Evolutionary conservation across 2,113 vertebrate species (phyloP).

Genomic region (Pterocles orientalis): DNA sequence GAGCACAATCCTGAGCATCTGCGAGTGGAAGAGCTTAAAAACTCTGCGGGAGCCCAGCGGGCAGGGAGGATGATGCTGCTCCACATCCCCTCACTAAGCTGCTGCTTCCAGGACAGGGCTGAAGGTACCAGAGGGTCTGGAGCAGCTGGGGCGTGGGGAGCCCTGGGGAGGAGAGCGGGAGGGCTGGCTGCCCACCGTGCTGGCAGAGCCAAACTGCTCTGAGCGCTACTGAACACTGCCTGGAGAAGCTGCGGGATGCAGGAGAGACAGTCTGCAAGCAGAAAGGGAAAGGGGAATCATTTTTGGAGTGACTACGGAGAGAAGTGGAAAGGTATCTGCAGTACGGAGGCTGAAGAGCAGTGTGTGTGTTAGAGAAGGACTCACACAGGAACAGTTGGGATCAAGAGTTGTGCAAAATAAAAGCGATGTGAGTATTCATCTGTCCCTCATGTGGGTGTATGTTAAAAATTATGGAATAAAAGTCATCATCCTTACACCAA

Average conservation of each 20-base stretch:
- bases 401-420: background rate
- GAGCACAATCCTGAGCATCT: background rate
- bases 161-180: background rate
- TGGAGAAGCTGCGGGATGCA: background rate
- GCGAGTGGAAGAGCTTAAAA: background rate
- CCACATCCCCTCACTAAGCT: background rate
- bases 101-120: background rate
- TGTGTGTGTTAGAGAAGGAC: background rate
- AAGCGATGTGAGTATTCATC: background rate
- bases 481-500: background rate
- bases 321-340: background rate
- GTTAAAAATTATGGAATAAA: background rate
- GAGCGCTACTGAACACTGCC: background rate
- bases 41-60: rapidly evolving
- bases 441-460: rapidly evolving
- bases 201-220: background rate
- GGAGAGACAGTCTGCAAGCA: background rate
- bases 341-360: background rate
- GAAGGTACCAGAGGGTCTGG: background rate
- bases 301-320: background rate
- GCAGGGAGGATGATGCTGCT: background rate
- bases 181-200: background rate
- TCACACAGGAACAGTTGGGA: background rate
- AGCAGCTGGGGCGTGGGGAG: background rate
- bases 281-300: background rate